These are phyloP conservation scores for Galeruca laticollis DNA, from an alignment of 2,888 invertebrate species.

Conservation along the genomic window DNA sequence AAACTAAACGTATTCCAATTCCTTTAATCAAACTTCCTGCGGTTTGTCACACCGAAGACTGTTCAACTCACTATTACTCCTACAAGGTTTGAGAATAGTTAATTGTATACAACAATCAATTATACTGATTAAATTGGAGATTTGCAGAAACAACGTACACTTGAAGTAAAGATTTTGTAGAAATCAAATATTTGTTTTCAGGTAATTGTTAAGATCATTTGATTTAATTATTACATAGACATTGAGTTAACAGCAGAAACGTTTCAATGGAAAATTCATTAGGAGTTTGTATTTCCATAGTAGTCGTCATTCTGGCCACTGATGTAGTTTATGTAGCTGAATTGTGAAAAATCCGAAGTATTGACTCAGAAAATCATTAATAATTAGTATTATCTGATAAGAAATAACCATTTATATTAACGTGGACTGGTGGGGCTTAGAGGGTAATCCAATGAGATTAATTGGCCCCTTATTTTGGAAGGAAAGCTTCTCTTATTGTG, in stretches of 20 bases:
- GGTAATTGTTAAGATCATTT: background rate
- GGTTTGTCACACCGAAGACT: constrained; percentile 18
- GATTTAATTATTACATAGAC: background rate
- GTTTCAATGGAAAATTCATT: background rate
- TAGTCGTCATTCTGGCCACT: background rate
- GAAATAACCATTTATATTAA: too few relatives aligned
- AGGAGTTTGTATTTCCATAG: background rate
- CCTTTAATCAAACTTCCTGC: constrained; percentile 33
- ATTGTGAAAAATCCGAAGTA: too few relatives aligned
- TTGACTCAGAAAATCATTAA: too few relatives aligned
- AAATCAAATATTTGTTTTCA: background rate
- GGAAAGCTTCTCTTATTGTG: too few relatives aligned
- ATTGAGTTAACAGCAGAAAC: background rate
- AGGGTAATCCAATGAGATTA: too few relatives aligned
- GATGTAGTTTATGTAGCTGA: too few relatives aligned
- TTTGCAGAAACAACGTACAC: background rate
- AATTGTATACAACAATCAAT: constrained; percentile 10
- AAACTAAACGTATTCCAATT: constrained; percentile 12
- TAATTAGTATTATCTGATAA: too few relatives aligned
- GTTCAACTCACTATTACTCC: constrained; percentile 12
- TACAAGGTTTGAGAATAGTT: background rate
- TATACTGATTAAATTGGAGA: constrained; percentile 13
- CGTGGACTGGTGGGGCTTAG: too few relatives aligned
- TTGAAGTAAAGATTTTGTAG: background rate
- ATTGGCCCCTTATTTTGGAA: too few relatives aligned